Evolutionary conservation across 2,113 vertebrate species (phyloP).

Genomic region (Semnornis frantzii): DNA sequence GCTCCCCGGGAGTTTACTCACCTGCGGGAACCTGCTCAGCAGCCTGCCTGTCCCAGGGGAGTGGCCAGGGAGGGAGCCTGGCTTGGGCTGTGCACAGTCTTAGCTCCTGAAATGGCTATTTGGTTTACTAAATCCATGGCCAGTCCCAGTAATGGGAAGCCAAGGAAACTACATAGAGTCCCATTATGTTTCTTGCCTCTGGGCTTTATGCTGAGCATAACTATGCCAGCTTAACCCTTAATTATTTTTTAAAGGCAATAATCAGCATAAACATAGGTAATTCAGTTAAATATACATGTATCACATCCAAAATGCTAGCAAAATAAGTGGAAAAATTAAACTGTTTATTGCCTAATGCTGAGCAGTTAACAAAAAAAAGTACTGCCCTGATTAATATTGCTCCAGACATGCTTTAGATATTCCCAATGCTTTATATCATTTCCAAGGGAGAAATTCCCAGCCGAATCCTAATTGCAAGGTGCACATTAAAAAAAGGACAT

Average conservation of each 20-base stretch:
- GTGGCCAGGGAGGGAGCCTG: not conserved
- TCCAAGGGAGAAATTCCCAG: not conserved
- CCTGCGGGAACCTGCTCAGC: constrained; percentile 20
- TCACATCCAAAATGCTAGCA: not conserved
- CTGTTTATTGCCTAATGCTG: not conserved
- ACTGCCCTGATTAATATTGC: not conserved
- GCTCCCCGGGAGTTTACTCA: constrained; percentile 18
- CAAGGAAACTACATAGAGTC: not conserved
- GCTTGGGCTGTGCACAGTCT: not conserved
- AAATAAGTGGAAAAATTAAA: not conserved
- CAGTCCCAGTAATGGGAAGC: not conserved
- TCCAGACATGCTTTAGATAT: not conserved
- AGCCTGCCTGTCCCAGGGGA: constrained; percentile 10
- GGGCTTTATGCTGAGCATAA: not conserved
- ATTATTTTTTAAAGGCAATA: constrained; percentile 45
- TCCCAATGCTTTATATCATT: not conserved
- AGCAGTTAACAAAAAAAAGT: not conserved
- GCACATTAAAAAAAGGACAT: not conserved
- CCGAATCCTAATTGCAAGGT: not conserved
- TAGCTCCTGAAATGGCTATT: not conserved
- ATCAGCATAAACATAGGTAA: constrained; percentile 29
- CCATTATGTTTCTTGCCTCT: not conserved
- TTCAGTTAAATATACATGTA: not conserved
- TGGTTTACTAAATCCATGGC: not conserved
- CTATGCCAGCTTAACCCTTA: not conserved